Evolutionary conservation across 2,797 vertebrate genomes (phyloP), one percentile per base, ranked within the genome.

Genomic region (Karalla daura): DNA sequence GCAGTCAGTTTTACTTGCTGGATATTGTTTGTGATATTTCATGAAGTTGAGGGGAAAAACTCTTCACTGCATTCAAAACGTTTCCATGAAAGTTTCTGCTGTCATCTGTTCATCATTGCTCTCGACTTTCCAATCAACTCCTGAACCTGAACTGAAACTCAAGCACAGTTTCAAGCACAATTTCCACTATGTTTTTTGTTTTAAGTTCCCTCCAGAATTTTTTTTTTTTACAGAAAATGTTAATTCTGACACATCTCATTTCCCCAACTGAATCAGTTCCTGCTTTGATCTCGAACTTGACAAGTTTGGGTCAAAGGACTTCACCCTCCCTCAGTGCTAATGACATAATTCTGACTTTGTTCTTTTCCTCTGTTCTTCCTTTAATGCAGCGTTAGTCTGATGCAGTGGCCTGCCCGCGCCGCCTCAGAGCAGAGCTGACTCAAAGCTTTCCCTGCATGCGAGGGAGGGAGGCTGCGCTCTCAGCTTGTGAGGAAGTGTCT

Each of bases 31-130:
- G n/a, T n/a, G 15, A 5, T 15, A 5, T 0, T 23, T 3, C 21
- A 3, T 62, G 17, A 18, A 14, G 51, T 51, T 52, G 2, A 54
- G 12, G 25, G 11, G 3, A 20, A 39, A 13, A 49, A n/a, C 13
- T 1, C 17, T 28, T 70, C 27, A 18, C 32, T 52, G 47, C 30
- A 23, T 37, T 65, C 32, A 73, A 69, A 76, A 61, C 24, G 63
- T 77, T 84, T 85, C 51, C 80, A 80, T 72, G 78, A 80, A 86
- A 71, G 21, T 75, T 25, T 65, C 52, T 61, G 11, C 63, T 84
- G 84, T 83, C 58, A 64, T 80, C 37, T 69, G 49, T 58, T 72
- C 24, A 64, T 47, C 32, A 11, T 14, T 23, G 18, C 59, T 41
- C 39, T 67, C 65, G 46, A 74, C 63, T 86, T 89, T 87, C 81